Conservation (phyloP, 2,888 invertebrate genomes). For the Chrysodeixis includens region DNA sequence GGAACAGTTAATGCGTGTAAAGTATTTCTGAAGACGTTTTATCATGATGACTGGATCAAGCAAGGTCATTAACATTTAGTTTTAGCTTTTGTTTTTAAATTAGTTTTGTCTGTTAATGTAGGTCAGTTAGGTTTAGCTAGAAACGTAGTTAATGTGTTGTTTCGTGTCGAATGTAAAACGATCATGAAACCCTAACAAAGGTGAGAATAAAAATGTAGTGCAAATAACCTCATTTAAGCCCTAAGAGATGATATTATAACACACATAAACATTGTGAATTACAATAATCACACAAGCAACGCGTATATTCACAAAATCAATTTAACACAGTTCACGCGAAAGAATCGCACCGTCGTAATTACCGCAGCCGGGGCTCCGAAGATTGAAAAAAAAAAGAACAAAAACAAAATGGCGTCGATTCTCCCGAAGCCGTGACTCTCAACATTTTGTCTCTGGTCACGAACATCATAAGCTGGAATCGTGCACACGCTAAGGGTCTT, state of each 20-base stretch:
- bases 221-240: slow-evolving; percentile 43
- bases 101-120: not conserved
- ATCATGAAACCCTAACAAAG: not conserved
- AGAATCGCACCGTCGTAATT: slow-evolving; percentile 61
- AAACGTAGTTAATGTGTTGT: not conserved
- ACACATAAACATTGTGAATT: slow-evolving; percentile 34
- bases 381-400: slow-evolving; percentile 64
- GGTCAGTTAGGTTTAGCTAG: slow-evolving; percentile 11
- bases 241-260: slow-evolving; percentile 32
- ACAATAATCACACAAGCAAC: slow-evolving; percentile 36
- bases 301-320: slow-evolving; percentile 53
- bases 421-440: slow-evolving; percentile 68
- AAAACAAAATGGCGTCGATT: slow-evolving; percentile 68
- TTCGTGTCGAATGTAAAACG: not conserved
- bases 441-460: slow-evolving; percentile 82
- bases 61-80: slow-evolving; percentile 30
- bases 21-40: slow-evolving; percentile 45
- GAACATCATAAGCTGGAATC: slow-evolving; percentile 76
- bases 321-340: slow-evolving; percentile 58
- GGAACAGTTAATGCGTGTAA: slow-evolving; percentile 50
- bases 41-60: slow-evolving; percentile 58
- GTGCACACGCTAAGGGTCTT: slow-evolving; percentile 76
- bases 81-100: slow-evolving; percentile 8
- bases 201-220: slow-evolving; percentile 21
- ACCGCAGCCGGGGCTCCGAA: slow-evolving; percentile 60